These are phyloP conservation scores for Diachasma alloeum DNA, from an alignment of 1,140 invertebrate species.

Conservation along the genomic window DNA sequence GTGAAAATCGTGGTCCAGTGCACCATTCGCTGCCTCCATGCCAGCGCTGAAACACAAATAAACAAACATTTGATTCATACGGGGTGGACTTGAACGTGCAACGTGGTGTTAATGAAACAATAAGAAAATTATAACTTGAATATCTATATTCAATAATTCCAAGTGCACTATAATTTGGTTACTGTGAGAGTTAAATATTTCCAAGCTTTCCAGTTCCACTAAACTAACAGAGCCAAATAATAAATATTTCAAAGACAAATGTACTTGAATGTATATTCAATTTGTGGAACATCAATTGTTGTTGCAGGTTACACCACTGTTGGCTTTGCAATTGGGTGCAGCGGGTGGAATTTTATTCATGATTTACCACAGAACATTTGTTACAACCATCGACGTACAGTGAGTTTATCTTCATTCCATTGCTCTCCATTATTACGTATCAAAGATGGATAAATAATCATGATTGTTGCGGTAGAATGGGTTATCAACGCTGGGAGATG, in stretches of 20 bases:
- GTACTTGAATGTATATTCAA: background rate
- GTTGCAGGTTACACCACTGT: conserved; percentile 56
- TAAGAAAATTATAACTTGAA: conserved; percentile 35
- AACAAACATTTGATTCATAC: background rate
- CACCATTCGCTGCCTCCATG: conserved; percentile 66
- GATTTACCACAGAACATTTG: conserved; percentile 41
- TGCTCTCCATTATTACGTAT: background rate
- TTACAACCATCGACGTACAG: conserved; percentile 56
- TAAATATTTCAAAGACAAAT: background rate
- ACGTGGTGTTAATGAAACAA: conserved; percentile 15
- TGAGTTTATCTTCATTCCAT: conserved; percentile 41
- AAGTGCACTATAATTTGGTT: conserved; percentile 21
- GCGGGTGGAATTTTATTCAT: conserved; percentile 31
- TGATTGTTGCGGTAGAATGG: conserved; percentile 46
- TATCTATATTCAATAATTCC: conserved; percentile 33
- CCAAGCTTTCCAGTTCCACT: conserved; percentile 52
- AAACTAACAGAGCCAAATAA: conserved; percentile 33
- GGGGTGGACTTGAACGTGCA: background rate
- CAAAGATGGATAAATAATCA: background rate
- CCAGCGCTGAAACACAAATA: conserved; percentile 58
- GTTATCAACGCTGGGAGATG: conserved; percentile 57
- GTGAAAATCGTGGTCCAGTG: conserved; percentile 71
- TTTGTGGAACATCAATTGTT: conserved; percentile 10
- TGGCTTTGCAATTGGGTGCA: conserved; percentile 35
- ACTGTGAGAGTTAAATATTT: conserved; percentile 11